Evolutionary conservation across 2,888 invertebrate species (phyloP).

Genomic region (Drosophila mercatorum): DNA sequence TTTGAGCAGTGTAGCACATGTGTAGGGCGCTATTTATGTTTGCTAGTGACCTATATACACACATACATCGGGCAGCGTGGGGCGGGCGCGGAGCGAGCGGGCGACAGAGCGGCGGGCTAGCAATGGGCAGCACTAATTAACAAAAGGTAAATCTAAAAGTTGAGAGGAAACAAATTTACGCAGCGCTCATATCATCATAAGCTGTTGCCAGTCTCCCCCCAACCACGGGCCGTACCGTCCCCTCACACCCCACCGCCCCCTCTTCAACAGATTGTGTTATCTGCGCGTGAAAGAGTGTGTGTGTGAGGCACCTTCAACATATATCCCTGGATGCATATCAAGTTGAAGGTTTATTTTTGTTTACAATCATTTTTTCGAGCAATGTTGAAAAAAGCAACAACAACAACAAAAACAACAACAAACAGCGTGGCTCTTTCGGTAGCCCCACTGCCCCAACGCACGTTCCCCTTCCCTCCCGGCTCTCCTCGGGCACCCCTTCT

Average conservation of each 20-base stretch:
- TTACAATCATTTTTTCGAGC: constrained; percentile 72
- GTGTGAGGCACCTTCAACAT: constrained; percentile 71
- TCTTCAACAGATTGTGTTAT: constrained; percentile 19
- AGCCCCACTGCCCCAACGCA: constrained; percentile 42
- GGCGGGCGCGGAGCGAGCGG: background rate
- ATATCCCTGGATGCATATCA: constrained; percentile 81
- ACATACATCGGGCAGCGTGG: background rate
- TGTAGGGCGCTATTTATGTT: constrained; percentile 65
- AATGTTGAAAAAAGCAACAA: constrained; percentile 28
- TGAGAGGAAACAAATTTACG: constrained; percentile 27
- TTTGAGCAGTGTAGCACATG: constrained; percentile 40
- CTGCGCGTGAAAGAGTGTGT: constrained; percentile 27
- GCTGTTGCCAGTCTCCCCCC: background rate
- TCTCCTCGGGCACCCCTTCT: background rate
- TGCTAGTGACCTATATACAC: constrained; percentile 65
- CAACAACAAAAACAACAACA: constrained; percentile 4
- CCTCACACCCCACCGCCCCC: background rate
- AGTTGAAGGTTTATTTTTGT: constrained; percentile 83
- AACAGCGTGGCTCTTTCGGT: constrained; percentile 40
- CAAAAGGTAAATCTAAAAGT: constrained; percentile 36
- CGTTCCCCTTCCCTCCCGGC: background rate
- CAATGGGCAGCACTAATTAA: constrained; percentile 30
- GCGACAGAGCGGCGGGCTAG: background rate
- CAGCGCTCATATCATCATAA: constrained; percentile 8
- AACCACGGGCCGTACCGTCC: no score